Evolutionary conservation across 2,888 invertebrate genomes (phyloP).

Genomic region (Oligia latruncula): DNA sequence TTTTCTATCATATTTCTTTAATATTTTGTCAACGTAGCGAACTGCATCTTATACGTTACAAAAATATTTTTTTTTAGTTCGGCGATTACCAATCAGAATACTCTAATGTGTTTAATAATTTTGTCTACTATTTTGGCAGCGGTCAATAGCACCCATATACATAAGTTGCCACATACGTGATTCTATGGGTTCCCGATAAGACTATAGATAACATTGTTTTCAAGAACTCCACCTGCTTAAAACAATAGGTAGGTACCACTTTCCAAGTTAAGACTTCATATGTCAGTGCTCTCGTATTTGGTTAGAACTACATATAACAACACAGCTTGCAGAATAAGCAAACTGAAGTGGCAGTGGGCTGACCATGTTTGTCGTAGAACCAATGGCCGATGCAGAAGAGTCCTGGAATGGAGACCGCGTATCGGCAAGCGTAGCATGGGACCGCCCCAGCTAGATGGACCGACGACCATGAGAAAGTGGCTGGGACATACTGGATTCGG

Average conservation of each 20-base stretch:
- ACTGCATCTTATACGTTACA: background rate
- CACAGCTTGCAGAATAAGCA: background rate
- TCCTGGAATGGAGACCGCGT: no score
- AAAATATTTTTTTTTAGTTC: background rate
- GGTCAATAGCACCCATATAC: background rate
- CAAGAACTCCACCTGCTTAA: background rate
- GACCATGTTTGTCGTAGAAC: background rate
- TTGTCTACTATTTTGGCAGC: background rate
- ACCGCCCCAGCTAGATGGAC: no score
- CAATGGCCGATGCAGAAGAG: no score
- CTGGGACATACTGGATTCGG: background rate
- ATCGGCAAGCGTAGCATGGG: no score
- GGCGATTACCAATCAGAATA: background rate
- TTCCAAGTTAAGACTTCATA: background rate
- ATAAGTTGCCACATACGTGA: background rate
- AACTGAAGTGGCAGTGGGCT: background rate
- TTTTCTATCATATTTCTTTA: background rate
- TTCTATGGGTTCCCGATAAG: background rate
- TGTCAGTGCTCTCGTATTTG: background rate
- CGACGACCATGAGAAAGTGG: no score
- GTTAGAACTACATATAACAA: background rate
- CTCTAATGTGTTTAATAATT: background rate
- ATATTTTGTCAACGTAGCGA: background rate
- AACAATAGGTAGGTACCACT: background rate
- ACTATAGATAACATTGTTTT: conserved; percentile 16